These are phyloP conservation scores for Melinopterus prodromus DNA, from an alignment of 2,888 invertebrate species.

Conservation along the genomic window DNA sequence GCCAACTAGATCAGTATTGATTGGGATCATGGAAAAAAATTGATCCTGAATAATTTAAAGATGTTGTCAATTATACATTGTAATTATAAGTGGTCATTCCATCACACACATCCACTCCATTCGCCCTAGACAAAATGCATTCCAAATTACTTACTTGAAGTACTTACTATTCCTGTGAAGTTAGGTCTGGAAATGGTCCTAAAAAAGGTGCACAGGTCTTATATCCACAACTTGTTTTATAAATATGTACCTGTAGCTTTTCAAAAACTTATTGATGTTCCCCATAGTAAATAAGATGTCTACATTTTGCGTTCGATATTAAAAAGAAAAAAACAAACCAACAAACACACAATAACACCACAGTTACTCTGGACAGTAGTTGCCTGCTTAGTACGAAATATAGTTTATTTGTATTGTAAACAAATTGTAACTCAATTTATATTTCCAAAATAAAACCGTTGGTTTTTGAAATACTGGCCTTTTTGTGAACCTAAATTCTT, in stretches of 20 bases:
- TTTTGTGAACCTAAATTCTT: constrained; percentile 10
- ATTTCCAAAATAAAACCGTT: constrained; percentile 59
- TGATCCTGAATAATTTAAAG: no score
- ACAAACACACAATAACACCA: constrained; percentile 16
- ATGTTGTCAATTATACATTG: no score
- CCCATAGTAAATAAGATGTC: constrained; percentile 7
- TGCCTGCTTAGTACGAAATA: constrained; percentile 17
- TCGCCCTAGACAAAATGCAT: no score
- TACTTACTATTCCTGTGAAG: no score
- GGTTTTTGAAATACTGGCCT: constrained; percentile 47
- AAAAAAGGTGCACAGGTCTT: neutral
- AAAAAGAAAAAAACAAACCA: neutral
- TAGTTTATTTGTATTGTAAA: neutral
- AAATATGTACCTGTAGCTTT: neutral
- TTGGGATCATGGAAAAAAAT: no score
- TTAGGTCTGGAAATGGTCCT: no score
- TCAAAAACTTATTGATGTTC: neutral
- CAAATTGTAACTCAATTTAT: constrained; percentile 55
- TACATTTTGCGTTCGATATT: neutral
- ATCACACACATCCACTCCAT: no score
- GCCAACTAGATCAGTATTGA: no score
- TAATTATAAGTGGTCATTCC: no score
- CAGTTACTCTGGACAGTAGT: constrained; percentile 18
- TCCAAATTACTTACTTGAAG: no score
- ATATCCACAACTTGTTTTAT: neutral